A percentile compares a stretch with the other conserved stretches of the same genome.
Conservation (phyloP, 2,113 vertebrate species). For the Ranitomeya variabilis region DNA sequence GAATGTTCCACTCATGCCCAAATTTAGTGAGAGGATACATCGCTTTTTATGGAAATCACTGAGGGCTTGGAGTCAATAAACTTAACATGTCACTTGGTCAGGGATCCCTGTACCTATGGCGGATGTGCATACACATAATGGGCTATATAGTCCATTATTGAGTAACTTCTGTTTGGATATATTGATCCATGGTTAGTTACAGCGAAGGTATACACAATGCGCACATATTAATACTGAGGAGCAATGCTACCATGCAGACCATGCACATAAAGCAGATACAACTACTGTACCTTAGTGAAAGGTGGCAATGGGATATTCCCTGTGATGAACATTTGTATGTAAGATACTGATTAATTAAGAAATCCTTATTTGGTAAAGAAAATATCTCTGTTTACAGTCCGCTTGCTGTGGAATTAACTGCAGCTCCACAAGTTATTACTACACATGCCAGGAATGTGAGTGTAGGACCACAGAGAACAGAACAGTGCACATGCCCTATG, state of each 20-base stretch:
- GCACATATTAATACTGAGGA: neutral
- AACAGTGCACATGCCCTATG: neutral
- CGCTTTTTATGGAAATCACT: constrained; percentile 56
- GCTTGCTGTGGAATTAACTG: constrained; percentile 35
- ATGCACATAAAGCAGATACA: neutral
- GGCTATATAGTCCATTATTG: neutral
- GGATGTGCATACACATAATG: neutral
- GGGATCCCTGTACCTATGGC: neutral
- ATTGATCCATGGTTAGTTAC: neutral
- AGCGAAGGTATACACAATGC: neutral
- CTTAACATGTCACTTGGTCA: constrained; percentile 12
- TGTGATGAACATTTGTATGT: neutral
- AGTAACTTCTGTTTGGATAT: neutral
- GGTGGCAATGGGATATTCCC: neutral
- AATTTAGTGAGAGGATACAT: constrained; percentile 72
- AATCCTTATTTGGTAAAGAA: constrained; percentile 58
- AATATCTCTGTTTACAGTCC: constrained; percentile 41
- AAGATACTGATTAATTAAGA: constrained; percentile 40
- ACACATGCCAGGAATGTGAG: constrained; percentile 50
- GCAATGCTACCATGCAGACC: no score
- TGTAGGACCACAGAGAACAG: neutral
- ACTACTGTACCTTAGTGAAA: neutral
- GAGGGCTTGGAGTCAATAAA: constrained; percentile 35
- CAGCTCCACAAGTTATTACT: constrained; percentile 35
- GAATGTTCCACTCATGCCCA: constrained; percentile 77